phyloP scores from a whole-genome alignment of 2,113 vertebrate genomes.

The Formicarius rufipectus region DNA sequence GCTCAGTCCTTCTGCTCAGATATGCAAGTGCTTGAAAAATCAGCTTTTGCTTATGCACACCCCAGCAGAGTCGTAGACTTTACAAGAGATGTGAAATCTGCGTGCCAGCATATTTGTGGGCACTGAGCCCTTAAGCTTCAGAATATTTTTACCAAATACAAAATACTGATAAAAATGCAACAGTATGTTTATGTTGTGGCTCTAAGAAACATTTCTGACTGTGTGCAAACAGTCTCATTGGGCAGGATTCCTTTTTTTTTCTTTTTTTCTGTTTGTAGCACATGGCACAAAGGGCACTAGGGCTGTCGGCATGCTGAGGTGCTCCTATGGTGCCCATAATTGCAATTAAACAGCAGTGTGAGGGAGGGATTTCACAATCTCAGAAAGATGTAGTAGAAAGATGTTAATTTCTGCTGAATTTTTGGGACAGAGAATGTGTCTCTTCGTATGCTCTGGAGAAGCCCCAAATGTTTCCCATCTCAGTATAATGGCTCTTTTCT shows the following conservation, averaged over 20 bases:
- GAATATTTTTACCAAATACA: conserved; percentile 23
- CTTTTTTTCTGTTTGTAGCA: background rate
- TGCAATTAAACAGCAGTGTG: background rate
- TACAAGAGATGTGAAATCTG: background rate
- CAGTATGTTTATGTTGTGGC: background rate
- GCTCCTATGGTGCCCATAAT: background rate
- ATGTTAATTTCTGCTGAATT: background rate
- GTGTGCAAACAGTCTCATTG: conserved; percentile 28
- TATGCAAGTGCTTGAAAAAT: conserved; percentile 20
- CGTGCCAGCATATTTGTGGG: conserved; percentile 20
- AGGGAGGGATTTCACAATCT: background rate
- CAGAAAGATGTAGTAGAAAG: background rate
- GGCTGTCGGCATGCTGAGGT: background rate
- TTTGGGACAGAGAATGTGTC: background rate
- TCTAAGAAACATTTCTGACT: conserved; percentile 25
- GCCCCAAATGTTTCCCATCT: background rate
- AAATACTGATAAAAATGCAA: conserved; percentile 48
- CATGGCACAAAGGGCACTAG: background rate
- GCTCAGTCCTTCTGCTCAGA: background rate
- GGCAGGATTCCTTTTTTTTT: background rate
- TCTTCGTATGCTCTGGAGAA: background rate
- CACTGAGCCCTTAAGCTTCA: conserved; percentile 54
- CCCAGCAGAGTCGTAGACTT: background rate
- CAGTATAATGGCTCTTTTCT: background rate
- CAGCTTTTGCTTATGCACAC: background rate